These are phyloP conservation scores for Hyphantria cunea DNA, from an alignment of 1,140 invertebrate genomes.

Conservation along the genomic window DNA sequence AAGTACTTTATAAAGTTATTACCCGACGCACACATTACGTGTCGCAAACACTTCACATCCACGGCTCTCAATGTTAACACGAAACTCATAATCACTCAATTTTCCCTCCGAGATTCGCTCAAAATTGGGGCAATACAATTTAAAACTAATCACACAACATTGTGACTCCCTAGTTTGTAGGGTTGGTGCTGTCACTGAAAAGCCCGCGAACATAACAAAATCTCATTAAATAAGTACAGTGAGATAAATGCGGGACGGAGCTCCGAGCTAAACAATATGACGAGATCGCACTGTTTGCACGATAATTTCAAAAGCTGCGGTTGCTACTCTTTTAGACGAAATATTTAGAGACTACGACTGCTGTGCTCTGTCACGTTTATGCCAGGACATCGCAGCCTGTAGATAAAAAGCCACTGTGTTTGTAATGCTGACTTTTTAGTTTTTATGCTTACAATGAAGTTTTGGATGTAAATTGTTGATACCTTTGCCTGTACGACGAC, in stretches of 20 bases:
- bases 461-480: neutral
- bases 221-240: conserved; percentile 41
- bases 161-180: conserved; percentile 18
- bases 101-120: conserved; percentile 8
- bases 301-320: conserved; percentile 35
- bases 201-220: conserved; percentile 42
- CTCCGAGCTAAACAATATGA: conserved; percentile 30
- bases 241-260: conserved; percentile 33
- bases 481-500: neutral
- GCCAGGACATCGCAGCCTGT: conserved; percentile 13
- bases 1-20: too few relatives aligned
- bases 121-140: conserved; percentile 37
- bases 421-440: neutral
- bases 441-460: conserved; percentile 10
- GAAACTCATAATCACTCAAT: neutral
- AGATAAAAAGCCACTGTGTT: conserved; percentile 13
- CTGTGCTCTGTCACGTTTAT: neutral
- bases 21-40: too few relatives aligned
- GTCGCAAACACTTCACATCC: too few relatives aligned
- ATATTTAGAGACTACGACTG: conserved; percentile 10
- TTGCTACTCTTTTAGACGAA: conserved; percentile 9
- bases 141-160: conserved; percentile 37
- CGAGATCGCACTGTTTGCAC: conserved; percentile 30
- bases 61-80: too few relatives aligned
- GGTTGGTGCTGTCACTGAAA: conserved; percentile 18